A percentile compares a stretch with the other conserved stretches of the same genome.
Evolutionary conservation across 2,113 vertebrate species (phyloP).

Genomic region (Ascaphus truei): DNA sequence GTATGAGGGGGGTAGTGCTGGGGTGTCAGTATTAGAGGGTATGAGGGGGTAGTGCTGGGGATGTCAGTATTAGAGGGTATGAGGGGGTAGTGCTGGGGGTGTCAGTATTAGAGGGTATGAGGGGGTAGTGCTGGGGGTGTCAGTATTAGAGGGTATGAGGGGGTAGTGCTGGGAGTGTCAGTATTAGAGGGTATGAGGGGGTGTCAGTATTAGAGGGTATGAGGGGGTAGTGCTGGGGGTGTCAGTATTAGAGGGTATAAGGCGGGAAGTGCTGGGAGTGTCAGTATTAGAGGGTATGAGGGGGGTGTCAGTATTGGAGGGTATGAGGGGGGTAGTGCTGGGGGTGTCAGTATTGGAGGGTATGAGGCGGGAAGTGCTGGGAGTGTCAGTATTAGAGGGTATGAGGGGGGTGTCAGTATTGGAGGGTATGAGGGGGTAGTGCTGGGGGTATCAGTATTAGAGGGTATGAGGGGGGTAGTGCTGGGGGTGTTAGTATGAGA

Average conservation of each 20-base stretch:
- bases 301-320: background rate
- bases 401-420: background rate
- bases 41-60: background rate
- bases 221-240: background rate
- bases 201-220: background rate
- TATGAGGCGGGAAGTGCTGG: conserved; percentile 38
- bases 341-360: too few relatives aligned
- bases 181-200: background rate
- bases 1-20: conserved; percentile 39
- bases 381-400: background rate
- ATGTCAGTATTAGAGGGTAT: too few relatives aligned
- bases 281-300: too few relatives aligned
- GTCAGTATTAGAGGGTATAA: background rate
- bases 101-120: background rate
- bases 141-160: too few relatives aligned
- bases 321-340: background rate
- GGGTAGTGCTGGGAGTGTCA: background rate
- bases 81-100: background rate
- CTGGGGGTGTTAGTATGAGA: too few relatives aligned
- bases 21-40: background rate
- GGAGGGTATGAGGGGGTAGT: background rate
- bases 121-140: background rate
- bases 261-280: background rate
- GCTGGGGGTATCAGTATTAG: background rate
- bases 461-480: background rate